phyloP scores from a whole-genome alignment of 2,888 invertebrate species.

The Cinara cedri region DNA sequence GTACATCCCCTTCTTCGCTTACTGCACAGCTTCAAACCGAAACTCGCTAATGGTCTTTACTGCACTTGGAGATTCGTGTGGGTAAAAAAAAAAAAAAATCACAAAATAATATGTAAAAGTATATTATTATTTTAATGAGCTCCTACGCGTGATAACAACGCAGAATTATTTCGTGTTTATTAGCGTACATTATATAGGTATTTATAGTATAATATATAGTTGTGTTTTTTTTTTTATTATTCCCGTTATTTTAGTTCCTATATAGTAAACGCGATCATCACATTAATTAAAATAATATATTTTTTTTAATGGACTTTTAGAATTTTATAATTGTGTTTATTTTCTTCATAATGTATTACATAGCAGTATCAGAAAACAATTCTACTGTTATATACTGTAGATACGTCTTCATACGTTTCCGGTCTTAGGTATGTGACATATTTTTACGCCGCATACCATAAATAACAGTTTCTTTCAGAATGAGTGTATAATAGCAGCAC shows the following conservation, averaged over 20 bases:
- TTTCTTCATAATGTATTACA: not conserved
- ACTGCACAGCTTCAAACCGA: not conserved
- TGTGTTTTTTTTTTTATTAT: slow-evolving; percentile 13
- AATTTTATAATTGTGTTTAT: slow-evolving; percentile 38
- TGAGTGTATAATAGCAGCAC: not conserved
- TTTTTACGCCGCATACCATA: slow-evolving; percentile 38
- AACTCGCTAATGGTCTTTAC: not conserved
- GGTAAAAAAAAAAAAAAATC: not conserved
- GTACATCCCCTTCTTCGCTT: not conserved
- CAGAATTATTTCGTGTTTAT: slow-evolving; percentile 2
- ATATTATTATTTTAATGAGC: slow-evolving; percentile 7
- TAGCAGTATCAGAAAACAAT: slow-evolving; percentile 28
- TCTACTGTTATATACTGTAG: slow-evolving; percentile 13
- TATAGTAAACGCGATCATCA: slow-evolving; percentile 4
- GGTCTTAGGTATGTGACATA: slow-evolving; percentile 49
- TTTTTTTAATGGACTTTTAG: slow-evolving; percentile 16
- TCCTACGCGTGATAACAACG: not conserved
- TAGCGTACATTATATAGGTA: not conserved
- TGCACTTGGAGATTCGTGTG: not conserved
- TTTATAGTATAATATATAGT: not conserved
- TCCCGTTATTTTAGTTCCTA: slow-evolving; percentile 29
- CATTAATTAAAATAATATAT: slow-evolving; percentile 30
- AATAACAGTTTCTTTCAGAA: slow-evolving; percentile 20
- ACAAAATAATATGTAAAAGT: not conserved
- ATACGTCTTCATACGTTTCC: slow-evolving; percentile 31